phyloP scores from a whole-genome alignment of 2,797 vertebrate genomes.

The Heterohyrax brucei region DNA sequence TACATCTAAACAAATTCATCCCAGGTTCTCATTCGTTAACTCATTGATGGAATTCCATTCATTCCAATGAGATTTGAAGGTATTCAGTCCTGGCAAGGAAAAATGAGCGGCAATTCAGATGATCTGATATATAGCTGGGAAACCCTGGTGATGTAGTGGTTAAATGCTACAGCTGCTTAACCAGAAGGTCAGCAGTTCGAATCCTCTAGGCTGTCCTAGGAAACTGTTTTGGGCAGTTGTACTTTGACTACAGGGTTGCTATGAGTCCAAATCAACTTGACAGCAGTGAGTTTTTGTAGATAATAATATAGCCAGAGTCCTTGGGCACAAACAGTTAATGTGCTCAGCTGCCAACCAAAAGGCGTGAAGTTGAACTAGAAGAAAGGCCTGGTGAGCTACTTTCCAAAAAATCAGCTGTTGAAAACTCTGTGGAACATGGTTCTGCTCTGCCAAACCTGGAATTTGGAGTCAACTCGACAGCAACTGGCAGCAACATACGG shows the following conservation, averaged over 20 bases:
- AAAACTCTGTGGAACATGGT: no score
- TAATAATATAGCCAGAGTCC: background rate
- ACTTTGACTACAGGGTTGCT: no score
- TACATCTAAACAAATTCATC: background rate
- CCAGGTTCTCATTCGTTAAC: background rate
- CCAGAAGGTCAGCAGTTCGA: no score
- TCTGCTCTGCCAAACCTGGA: no score
- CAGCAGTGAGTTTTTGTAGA: no score
- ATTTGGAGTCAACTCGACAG: background rate
- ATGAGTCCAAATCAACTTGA: no score
- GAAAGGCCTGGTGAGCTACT: background rate
- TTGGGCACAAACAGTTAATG: background rate
- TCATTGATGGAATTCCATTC: background rate
- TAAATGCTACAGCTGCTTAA: no score
- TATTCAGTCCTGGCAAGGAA: background rate
- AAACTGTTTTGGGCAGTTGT: no score
- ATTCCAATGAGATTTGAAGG: constrained; percentile 47
- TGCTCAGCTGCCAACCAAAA: background rate
- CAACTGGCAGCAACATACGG: background rate
- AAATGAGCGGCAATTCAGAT: background rate
- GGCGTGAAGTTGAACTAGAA: background rate
- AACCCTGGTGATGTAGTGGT: no score
- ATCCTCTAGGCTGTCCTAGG: no score
- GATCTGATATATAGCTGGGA: background rate
- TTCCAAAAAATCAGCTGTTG: background rate